Evolutionary conservation across 92 coral and sea anemone species (phyloP), one percentile per base, ranked within the genome.

Genomic region (Zoanthus sansibaricus): DNA sequence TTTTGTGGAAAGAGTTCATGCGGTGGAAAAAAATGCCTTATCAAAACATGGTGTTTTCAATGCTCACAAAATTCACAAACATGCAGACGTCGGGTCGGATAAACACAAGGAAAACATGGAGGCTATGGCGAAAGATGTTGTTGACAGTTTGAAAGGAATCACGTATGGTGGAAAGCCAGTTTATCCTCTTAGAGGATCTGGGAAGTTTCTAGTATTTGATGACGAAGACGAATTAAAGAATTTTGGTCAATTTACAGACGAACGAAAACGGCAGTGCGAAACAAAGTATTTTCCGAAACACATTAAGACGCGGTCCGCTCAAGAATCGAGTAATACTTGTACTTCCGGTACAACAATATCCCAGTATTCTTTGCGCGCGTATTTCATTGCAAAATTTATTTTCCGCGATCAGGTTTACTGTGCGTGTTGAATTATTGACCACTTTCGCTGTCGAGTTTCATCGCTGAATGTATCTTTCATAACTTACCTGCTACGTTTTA

Each of bases 11-110:
- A 51, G 87, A 0, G 94, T 83, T 0, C 91, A 88, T 25, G 70
- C 94, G 0, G 67, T 84, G 5, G 89, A 91, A 48, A 77, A 90
- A 18, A 78, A 76, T 13, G 87, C 72, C 55, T 54, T 92, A 3
- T 87, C 90, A 31, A 67, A 69, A 30, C 95, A 92, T 76, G 93
- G 89, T 10, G 86, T 86, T 20, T 92, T 92, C 46, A 46, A 67
- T 13, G 67, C 92, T 54, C 75, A 86, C 18, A 47, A 44, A 55
- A 86, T 89, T 44, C 86, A 89, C 72, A 17, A 62, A 47, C 44
- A 31, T 45, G 86, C 56, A 72, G 52, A 17, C 30, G 9, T 1
- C 49, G 17, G 17, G 10, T 45, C 2, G 16, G 62, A 56, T 11
- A 31, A 56, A 44, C 49, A 52, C 67, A 21, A 49, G 48, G 59